Evolutionary conservation across 1,140 invertebrate species (phyloP).

Genomic region (Dinoponera quadriceps): DNA sequence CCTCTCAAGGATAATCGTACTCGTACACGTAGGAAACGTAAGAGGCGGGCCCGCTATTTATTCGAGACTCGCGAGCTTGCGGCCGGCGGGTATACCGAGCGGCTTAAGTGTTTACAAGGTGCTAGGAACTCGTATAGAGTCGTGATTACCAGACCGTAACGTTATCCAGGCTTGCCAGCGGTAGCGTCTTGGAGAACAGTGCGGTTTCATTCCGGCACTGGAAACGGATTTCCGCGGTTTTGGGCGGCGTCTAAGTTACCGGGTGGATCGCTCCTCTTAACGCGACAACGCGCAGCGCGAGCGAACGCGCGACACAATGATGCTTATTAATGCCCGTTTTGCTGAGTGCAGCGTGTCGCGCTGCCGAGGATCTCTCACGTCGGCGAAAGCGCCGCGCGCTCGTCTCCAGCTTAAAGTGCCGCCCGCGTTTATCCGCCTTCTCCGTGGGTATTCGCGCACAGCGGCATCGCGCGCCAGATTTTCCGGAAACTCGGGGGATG

Average conservation of each 20-base stretch:
- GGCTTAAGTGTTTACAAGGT: slow-evolving; percentile 66
- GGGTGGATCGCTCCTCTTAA: slow-evolving; percentile 44
- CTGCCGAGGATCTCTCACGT: neutral
- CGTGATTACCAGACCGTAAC: slow-evolving; percentile 71
- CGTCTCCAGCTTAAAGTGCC: neutral
- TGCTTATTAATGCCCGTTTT: slow-evolving; percentile 64
- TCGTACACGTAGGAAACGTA: slow-evolving; percentile 3
- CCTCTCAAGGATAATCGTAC: neutral
- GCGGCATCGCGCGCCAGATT: too few species aligned
- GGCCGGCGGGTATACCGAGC: slow-evolving; percentile 1
- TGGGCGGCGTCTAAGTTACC: slow-evolving; percentile 56
- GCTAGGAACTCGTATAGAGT: slow-evolving; percentile 61
- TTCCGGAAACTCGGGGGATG: too few species aligned
- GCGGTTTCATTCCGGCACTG: slow-evolving; percentile 57
- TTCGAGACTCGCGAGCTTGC: slow-evolving; percentile 42
- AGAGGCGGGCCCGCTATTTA: slow-evolving; percentile 56
- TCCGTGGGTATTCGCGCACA: too few species aligned
- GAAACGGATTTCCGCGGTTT: slow-evolving; percentile 74
- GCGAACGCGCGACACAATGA: slow-evolving; percentile 43
- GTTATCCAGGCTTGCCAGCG: slow-evolving; percentile 61
- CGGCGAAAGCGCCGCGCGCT: neutral
- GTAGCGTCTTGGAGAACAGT: slow-evolving; percentile 63
- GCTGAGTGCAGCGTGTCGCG: neutral
- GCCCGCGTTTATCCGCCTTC: neutral
- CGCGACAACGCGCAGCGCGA: slow-evolving; percentile 24